Evolutionary conservation across 2,797 vertebrate species (phyloP).

Genomic region (Distichodus sexfasciatus): DNA sequence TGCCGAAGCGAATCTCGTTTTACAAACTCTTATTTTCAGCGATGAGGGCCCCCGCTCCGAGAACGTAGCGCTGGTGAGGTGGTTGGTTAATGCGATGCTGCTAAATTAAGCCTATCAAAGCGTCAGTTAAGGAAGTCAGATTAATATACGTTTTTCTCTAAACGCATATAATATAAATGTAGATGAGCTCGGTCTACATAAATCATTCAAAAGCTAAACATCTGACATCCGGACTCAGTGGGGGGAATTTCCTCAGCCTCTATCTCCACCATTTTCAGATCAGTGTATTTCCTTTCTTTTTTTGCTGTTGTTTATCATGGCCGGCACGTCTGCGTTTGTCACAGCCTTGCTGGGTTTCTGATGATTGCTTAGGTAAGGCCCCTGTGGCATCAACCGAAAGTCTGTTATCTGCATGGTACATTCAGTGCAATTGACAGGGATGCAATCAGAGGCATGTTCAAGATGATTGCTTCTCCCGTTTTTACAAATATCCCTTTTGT

Average conservation of each 20-base stretch:
- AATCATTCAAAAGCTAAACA: not conserved
- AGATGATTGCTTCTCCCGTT: constrained; percentile 51
- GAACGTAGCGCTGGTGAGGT: not conserved
- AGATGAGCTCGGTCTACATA: not conserved
- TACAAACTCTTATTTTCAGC: not conserved
- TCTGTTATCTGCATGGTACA: constrained; percentile 53
- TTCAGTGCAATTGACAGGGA: constrained; percentile 53
- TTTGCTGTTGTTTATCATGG: constrained; percentile 35
- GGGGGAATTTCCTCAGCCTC: constrained; percentile 1
- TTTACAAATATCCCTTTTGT: constrained; percentile 50
- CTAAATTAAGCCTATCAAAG: constrained; percentile 12
- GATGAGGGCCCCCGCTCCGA: too few relatives aligned
- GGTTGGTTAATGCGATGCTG: not conserved
- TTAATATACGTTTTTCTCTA: too few relatives aligned
- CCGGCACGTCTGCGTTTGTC: constrained; percentile 54
- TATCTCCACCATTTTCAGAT: not conserved
- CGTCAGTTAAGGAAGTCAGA: not conserved
- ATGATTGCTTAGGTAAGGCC: constrained; percentile 46
- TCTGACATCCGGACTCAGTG: not conserved
- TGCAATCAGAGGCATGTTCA: constrained; percentile 52
- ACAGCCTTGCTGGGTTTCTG: constrained; percentile 39
- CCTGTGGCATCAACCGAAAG: constrained; percentile 44
- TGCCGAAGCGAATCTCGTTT: constrained; percentile 18
- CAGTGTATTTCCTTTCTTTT: constrained; percentile 14
- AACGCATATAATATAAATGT: not conserved